Evolutionary conservation across 2,113 vertebrate genomes (phyloP).

Genomic region (Myiopsitta monachus): DNA sequence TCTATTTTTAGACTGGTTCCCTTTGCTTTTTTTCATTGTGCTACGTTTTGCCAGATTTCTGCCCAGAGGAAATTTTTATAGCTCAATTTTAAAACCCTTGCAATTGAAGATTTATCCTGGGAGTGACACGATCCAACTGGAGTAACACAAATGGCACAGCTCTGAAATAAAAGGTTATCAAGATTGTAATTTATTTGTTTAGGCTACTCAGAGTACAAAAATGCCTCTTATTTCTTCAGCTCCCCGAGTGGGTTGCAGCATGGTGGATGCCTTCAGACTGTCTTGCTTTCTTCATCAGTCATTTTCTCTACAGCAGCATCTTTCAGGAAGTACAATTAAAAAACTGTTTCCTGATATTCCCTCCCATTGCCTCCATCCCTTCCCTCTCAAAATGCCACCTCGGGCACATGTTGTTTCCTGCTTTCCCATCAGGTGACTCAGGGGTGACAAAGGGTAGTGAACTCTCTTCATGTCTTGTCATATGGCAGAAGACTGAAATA

Average conservation of each 20-base stretch:
- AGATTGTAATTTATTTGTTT: conserved; percentile 71
- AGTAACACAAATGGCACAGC: conserved; percentile 46
- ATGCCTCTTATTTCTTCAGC: conserved; percentile 36
- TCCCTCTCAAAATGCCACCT: not conserved
- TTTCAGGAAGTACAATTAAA: not conserved
- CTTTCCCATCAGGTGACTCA: not conserved
- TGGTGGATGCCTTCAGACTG: conserved; percentile 12
- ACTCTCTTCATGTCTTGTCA: conserved; percentile 51
- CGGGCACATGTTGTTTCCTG: not conserved
- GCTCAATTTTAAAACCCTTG: conserved; percentile 64
- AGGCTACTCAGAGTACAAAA: conserved; percentile 58
- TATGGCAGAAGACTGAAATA: not conserved
- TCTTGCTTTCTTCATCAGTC: conserved; percentile 15
- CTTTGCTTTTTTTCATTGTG: conserved; percentile 23
- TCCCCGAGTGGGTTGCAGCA: not conserved
- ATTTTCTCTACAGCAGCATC: conserved; percentile 35
- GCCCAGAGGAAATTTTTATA: conserved; percentile 69
- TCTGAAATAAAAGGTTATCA: conserved; percentile 61
- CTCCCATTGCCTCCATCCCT: not conserved
- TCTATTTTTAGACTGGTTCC: conserved; percentile 52
- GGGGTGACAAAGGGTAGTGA: conserved; percentile 34
- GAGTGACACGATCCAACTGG: conserved; percentile 48
- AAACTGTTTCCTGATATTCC: not conserved
- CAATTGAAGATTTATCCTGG: conserved; percentile 66
- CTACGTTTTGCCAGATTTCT: conserved; percentile 60